These are phyloP conservation scores for Bovichtus diacanthus DNA, from an alignment of 2,797 vertebrate species.

Conservation along the genomic window DNA sequence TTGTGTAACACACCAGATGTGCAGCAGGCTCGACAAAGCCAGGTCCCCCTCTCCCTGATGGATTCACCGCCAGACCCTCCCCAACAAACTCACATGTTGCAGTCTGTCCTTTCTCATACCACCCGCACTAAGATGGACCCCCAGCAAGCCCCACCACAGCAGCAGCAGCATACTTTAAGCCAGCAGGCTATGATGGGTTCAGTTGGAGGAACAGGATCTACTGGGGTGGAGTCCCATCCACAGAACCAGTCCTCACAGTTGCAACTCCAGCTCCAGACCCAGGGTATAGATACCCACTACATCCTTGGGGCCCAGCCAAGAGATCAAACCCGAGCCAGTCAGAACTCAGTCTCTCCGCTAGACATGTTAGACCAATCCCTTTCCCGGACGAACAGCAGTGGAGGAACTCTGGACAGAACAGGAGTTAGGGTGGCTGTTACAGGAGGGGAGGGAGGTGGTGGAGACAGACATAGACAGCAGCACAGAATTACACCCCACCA, in stretches of 20 bases:
- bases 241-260: constrained; percentile 85
- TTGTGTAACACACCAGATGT: constrained; percentile 83
- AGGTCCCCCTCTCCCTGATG: constrained; percentile 83
- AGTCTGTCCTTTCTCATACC: constrained; percentile 91
- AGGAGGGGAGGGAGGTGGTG: constrained; percentile 64
- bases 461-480: constrained; percentile 78
- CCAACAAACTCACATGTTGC: constrained; percentile 86
- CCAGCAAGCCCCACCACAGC: constrained; percentile 70
- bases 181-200: constrained; percentile 79
- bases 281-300: constrained; percentile 84
- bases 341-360: constrained; percentile 83
- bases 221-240: constrained; percentile 72
- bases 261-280: constrained; percentile 87
- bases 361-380: constrained; percentile 85
- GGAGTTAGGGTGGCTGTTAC: constrained; percentile 57
- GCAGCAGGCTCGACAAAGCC: constrained; percentile 79
- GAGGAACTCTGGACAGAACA: constrained; percentile 69
- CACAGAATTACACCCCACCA: constrained; percentile 77
- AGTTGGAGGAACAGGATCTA: constrained; percentile 59
- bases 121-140: constrained; percentile 80
- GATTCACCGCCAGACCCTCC: constrained; percentile 86
- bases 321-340: constrained; percentile 76
- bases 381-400: constrained; percentile 71
- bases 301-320: constrained; percentile 70
- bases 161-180: constrained; percentile 73